Percentiles rank a stretch among this genome's conserved stretches.
phyloP scores from a whole-genome alignment of 2,888 invertebrate species.

The Rotaria macrura region DNA sequence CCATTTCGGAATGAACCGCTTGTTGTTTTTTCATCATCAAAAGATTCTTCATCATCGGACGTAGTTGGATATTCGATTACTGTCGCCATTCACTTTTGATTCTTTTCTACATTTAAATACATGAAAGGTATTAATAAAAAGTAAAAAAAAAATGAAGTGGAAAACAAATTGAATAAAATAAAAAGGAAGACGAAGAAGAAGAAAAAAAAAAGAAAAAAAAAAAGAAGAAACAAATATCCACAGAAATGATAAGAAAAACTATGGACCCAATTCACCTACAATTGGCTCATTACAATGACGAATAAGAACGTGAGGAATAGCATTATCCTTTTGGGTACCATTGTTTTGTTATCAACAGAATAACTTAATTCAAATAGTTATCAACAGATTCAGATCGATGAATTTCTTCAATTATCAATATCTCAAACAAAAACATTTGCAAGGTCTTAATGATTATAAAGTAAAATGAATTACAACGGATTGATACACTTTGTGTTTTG shows the following conservation, averaged over 20 bases:
- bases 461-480: neutral
- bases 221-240: neutral
- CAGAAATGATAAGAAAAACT: neutral
- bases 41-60: constrained; percentile 2
- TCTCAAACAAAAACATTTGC: neutral
- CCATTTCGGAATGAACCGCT: neutral
- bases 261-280: neutral
- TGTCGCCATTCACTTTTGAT: neutral
- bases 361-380: too few species aligned
- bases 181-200: neutral
- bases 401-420: neutral
- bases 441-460: neutral
- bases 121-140: too few species aligned
- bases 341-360: too few species aligned
- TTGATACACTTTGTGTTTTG: neutral
- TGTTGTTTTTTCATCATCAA: constrained; percentile 13
- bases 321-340: too few species aligned
- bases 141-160: neutral
- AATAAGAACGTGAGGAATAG: neutral
- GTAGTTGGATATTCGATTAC: neutral
- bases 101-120: neutral
- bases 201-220: neutral
- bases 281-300: neutral
- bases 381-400: too few species aligned
- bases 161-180: neutral